Conservation (phyloP, 2,113 vertebrate species). For the Amphiprion ocellaris region DNA sequence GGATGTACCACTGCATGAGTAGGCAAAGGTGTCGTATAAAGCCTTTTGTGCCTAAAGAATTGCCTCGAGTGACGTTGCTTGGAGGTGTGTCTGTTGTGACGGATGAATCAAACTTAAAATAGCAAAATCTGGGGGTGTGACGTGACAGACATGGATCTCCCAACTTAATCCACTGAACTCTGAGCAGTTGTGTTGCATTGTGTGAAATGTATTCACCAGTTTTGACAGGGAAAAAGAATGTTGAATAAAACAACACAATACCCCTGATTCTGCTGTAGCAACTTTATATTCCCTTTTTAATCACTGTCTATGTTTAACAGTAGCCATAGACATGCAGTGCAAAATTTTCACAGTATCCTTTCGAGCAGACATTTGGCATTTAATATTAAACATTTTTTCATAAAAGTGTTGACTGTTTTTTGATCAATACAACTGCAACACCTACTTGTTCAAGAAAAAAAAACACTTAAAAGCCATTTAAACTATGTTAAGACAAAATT, state of each 20-base stretch:
- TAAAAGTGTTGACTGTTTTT: too few relatives aligned
- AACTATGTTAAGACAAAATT: too few relatives aligned
- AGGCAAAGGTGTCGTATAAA: background rate
- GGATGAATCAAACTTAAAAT: background rate
- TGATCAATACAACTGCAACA: background rate
- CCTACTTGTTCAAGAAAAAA: background rate
- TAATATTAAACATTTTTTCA: too few relatives aligned
- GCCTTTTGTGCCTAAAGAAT: background rate
- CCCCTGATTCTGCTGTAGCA: background rate
- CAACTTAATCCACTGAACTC: background rate
- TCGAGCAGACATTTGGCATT: too few relatives aligned
- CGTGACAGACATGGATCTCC: too few relatives aligned
- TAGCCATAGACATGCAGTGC: too few relatives aligned
- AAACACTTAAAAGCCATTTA: too few relatives aligned
- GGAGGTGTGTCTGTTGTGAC: background rate
- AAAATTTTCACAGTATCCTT: too few relatives aligned
- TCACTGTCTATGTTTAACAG: background rate
- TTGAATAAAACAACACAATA: background rate
- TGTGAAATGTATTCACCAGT: background rate
- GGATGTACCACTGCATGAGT: background rate
- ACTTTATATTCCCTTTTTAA: background rate
- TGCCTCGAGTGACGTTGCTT: background rate
- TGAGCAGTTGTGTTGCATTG: background rate
- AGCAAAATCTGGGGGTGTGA: background rate
- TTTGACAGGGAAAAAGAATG: background rate